Percentiles rank a stretch among this genome's conserved stretches.
Conservation (phyloP, 2,888 invertebrate genomes). For the Eupithecia dodoneata region DNA sequence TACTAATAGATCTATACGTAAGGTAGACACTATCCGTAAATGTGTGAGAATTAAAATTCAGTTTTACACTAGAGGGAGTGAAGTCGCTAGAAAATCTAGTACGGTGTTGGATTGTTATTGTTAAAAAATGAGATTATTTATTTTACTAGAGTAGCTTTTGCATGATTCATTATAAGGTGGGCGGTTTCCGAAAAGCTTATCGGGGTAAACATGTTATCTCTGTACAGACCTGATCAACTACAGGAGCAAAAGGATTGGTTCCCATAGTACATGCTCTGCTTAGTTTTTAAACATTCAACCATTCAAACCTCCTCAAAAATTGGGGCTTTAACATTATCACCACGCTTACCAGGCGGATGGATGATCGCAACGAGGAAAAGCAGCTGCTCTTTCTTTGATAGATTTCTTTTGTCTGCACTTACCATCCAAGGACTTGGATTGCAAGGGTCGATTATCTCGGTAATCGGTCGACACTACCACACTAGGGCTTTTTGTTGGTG, state of each 20-base stretch:
- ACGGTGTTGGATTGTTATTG: slow-evolving; percentile 23
- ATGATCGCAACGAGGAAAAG: no score
- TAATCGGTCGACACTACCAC: no score
- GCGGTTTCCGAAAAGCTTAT: slow-evolving; percentile 4
- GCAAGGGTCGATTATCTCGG: no score
- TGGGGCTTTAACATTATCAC: no score
- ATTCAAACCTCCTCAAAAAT: no score
- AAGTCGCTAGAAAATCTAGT: slow-evolving; percentile 2
- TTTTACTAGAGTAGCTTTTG: slow-evolving; percentile 43
- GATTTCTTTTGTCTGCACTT: no score
- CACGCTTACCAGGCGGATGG: no score
- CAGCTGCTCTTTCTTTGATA: no score
- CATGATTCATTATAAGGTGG: slow-evolving; percentile 33
- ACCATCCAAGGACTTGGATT: no score
- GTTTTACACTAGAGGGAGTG: neutral
- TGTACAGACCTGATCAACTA: neutral
- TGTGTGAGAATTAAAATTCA: neutral
- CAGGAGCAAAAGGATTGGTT: neutral
- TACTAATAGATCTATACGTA: neutral
- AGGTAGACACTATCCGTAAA: neutral
- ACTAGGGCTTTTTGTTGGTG: no score
- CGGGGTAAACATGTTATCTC: neutral
- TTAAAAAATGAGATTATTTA: slow-evolving; percentile 39
- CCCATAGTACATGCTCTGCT: neutral
- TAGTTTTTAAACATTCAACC: neutral